Base-by-base conservation (phyloP, 2,797 vertebrate genomes). In the Threskiornis aethiopicus region DNA sequence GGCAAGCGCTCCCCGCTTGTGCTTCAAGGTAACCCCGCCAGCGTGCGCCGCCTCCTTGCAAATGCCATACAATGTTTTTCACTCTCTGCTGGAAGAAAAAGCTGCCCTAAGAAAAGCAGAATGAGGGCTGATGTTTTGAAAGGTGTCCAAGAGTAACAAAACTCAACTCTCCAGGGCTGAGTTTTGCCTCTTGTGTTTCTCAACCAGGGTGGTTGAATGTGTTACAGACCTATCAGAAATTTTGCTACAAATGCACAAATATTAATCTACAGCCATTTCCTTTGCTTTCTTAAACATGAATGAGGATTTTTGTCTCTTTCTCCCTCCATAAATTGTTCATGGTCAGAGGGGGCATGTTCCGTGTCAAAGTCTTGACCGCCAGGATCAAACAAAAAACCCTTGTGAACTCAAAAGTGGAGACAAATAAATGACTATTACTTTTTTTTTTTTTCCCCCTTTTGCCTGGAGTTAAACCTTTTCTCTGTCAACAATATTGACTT, bases 401-500 rank as follows among this genome's bases (percentile, higher is more conserved):
- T 98, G 98, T 98, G 97, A 98, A 97, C 98, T 97, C 96, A 72
- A 96, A 97, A 97, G 92, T 96, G 97, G 97, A 98, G 98, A 98
- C 98, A 98, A 98, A 98, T 98, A 98, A 98, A 98, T 97, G 97
- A 97, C 98, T 98, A 98, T 98, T 98, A 97, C 98, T 95, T 95
- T 97, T 95, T 96, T 83, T 59, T 51, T 83, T 47, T 37, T 37
- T n/a, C n/a, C n/a, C 39, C 49, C 88, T 96, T 97, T 97, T 96
- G 98, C 98, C 98, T 96, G 96, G 97, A 98, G 98, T 98, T 97
- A 98, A 98, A 98, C 97, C 97, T 98, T 97, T 98, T 98, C 98
- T 98, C 98, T 98, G 98, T 99, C 98, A 98, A 98, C 98, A 98
- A 98, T 99, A 98, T 98, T 98, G 97, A 98, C 98, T 98, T 99